Evolutionary conservation across 2,888 invertebrate genomes (phyloP), one percentile per base, ranked within the genome.

Genomic region (Cosmia trapezina): DNA sequence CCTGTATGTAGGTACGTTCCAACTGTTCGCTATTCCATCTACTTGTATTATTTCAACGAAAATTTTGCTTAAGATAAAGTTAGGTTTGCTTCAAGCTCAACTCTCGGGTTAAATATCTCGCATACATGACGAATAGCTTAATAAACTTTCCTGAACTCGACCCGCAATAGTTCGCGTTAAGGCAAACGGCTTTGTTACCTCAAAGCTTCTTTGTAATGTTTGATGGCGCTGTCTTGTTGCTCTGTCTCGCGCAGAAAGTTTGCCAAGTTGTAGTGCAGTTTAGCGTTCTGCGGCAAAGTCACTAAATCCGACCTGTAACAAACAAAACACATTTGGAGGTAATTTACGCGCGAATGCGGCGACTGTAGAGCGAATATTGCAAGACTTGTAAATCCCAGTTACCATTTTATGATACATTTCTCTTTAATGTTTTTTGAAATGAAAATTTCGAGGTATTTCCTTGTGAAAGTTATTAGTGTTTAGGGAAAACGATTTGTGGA

Each of bases 241-340:
- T 97, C 97, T 37, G 97, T 97, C 93, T 98, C 98, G 86, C 98
- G 97, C 80, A 98, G 97, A 92, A 97, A 98, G 97, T 98, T 98
- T 73, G 97, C 98, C 90, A 98, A 98, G 97, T 98, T 98, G 97
- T 98, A 98, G 96, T 98, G 98, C 97, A 98, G 98, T 96, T 98
- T 98, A 86, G 98, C 98, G 94, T 98, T 99, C 93, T 98, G 97
- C 65, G 98, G 98, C 87, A 98, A 95, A 84, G 97, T 97, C 93
- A 97, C 96, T 90, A 98, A 96, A 85, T 98, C 98, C 88, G 98
- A 97, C 91, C 98, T 98, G 96, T 93, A 96, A 96, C 91, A 91
- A 92, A 93, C 93, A 93, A 94, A 92, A 93, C 92, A 93, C 93
- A 93, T 93, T 93, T 90, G 77, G 87, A 77, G 88, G 90, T 92